These are phyloP conservation scores for Drosophila quadrilineata DNA, from an alignment of 1,140 invertebrate genomes.

Conservation along the genomic window DNA sequence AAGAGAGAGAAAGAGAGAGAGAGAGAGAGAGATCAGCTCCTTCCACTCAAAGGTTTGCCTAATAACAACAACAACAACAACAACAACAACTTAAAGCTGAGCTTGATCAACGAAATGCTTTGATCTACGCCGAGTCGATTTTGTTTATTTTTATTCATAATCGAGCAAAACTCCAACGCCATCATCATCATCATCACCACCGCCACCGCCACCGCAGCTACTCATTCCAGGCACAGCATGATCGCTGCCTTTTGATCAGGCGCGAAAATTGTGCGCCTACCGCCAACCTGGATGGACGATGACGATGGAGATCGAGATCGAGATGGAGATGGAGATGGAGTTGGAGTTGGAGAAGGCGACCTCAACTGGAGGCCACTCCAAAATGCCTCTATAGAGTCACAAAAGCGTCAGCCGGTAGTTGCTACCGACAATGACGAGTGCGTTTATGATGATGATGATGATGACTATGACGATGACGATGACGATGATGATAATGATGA, in stretches of 20 bases:
- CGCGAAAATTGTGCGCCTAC: constrained; percentile 71
- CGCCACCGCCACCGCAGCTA: background rate
- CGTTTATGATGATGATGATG: constrained; percentile 22
- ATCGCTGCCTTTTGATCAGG: constrained; percentile 69
- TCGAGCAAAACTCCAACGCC: constrained; percentile 44
- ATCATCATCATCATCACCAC: background rate
- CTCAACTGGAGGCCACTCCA: too few species aligned
- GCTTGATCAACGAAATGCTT: constrained; percentile 56
- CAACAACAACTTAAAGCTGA: constrained; percentile 37
- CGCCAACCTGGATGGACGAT: too few species aligned
- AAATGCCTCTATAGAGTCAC: background rate
- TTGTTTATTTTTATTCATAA: constrained; percentile 80
- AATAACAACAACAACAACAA: background rate
- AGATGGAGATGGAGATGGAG: too few species aligned
- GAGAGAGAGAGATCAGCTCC: too few species aligned
- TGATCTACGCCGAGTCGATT: constrained; percentile 71
- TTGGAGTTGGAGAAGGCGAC: constrained; percentile 10
- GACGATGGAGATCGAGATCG: too few species aligned
- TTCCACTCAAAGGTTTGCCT: background rate
- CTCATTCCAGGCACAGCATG: too few species aligned
- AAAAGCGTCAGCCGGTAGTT: constrained; percentile 60
- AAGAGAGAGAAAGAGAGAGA: too few species aligned
- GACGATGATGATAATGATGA: constrained; percentile 28
- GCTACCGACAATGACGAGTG: constrained; percentile 68
- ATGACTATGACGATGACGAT: constrained; percentile 6